phyloP scores from a whole-genome alignment of 2,888 invertebrate species.

The Eupelmus urozonus region DNA sequence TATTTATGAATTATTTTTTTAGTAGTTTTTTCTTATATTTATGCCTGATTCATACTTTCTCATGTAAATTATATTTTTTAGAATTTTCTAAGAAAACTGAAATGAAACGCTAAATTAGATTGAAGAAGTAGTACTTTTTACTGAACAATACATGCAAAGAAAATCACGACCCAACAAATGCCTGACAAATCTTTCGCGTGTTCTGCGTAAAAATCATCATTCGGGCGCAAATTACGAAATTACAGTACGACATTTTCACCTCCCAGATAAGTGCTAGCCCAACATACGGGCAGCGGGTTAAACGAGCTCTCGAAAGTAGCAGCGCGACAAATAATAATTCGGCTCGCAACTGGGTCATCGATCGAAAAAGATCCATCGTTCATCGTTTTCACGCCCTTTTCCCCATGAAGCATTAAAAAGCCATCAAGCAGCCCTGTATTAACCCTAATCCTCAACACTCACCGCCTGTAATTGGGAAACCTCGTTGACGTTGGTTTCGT shows the following conservation, averaged over 20 bases:
- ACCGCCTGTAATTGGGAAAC: slow-evolving; percentile 90
- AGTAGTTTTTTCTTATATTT: no score
- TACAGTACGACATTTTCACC: no score
- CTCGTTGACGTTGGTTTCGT: slow-evolving; percentile 92
- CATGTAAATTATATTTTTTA: no score
- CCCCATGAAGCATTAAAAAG: neutral
- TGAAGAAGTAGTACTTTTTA: no score
- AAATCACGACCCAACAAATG: neutral
- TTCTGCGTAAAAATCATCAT: no score
- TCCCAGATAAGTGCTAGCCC: no score
- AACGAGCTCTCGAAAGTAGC: neutral
- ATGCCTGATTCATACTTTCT: no score
- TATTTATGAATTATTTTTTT: neutral
- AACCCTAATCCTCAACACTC: slow-evolving; percentile 76
- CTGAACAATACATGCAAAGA: no score
- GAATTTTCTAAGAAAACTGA: no score
- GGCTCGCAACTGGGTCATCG: neutral
- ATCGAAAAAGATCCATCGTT: no score
- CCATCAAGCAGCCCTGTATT: neutral
- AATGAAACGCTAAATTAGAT: no score
- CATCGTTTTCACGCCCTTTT: neutral
- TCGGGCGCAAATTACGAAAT: no score
- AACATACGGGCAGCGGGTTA: neutral
- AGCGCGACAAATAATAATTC: neutral
- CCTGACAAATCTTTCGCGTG: neutral